Conservation (phyloP, 2,113 vertebrate genomes). For the Oryzias woworae region DNA sequence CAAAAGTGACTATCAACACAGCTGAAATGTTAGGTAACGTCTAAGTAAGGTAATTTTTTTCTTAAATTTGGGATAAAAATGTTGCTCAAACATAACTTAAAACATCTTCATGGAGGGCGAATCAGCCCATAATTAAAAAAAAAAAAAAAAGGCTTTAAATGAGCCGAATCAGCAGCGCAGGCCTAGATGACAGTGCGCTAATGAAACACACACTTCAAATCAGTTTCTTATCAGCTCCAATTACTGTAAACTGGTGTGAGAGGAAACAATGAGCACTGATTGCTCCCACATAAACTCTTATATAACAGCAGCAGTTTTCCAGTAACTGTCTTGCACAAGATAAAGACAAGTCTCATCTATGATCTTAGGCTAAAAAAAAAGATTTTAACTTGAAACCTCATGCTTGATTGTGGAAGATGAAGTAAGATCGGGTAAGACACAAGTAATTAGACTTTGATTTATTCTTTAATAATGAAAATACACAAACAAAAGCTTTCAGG, state of each 20-base stretch:
- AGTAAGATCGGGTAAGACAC: not conserved
- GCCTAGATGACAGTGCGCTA: not conserved
- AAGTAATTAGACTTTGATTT: not conserved
- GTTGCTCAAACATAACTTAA: no score
- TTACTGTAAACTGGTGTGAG: constrained; percentile 24
- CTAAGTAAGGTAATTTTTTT: not conserved
- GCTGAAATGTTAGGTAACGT: not conserved
- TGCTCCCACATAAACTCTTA: constrained; percentile 29
- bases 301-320: constrained; percentile 37
- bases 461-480: not conserved
- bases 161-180: not conserved
- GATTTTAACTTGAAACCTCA: not conserved
- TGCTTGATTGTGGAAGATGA: not conserved
- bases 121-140: no score
- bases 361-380: not conserved
- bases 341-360: not conserved
- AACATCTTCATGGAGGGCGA: no score
- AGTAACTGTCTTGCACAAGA: constrained; percentile 31
- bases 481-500: not conserved
- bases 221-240: constrained; percentile 31
- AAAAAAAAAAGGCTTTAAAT: not conserved
- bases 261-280: constrained; percentile 38
- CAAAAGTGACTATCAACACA: not conserved
- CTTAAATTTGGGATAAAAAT: not conserved
- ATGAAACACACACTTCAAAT: not conserved